Base-by-base conservation (phyloP, 2,797 vertebrate genomes). In the Lates japonicus region DNA sequence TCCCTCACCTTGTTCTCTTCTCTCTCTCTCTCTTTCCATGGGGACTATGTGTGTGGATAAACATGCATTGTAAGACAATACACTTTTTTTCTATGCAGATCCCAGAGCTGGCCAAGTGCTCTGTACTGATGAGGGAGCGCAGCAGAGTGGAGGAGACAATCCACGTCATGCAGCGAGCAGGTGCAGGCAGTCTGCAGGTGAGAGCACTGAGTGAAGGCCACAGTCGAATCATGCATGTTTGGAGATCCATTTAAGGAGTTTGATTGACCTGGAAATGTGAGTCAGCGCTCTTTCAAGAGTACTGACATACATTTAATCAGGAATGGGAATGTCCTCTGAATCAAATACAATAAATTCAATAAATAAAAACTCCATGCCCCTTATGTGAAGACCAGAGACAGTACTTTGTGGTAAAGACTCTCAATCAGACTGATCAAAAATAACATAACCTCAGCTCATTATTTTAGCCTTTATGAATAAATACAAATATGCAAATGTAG, bases 151-250 rank as follows among this genome's bases (percentile, higher is more conserved):
- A 88, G 84, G 90, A 92, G n/a, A 92, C 91, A 0, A 91, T 98
- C 80, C 65, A 70, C 3, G 71, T 92, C 39, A 93, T 98, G 58
- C 94, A 91, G 80, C 84, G 82, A 74, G 96, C 90, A 39, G 96
- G 96, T 2, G 62, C 62, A n/a, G 74, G 82, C 76, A 94, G 88
- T 42, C 90, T 98, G 52, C 97, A 98, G 96, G 97, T 97, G 55
- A 74, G 64, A 19, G 16, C 0, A 1, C 19, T 7, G 1, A 49
- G 35, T 73, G 59, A 13, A 35, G 9, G 20, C 41, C 2, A 35
- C 20, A 20, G 29, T 14, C 25, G 16, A 25, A 35, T 4, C 37
- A 13, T 2, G 39, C 12, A 2, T 29, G 11, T 13, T 60, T n/a
- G 35, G 11, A 8, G 0, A 57, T 57, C 9, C 41, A 14, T 25